phyloP scores from a whole-genome alignment of 2,113 vertebrate genomes.

The Hydrolagus affinis region DNA sequence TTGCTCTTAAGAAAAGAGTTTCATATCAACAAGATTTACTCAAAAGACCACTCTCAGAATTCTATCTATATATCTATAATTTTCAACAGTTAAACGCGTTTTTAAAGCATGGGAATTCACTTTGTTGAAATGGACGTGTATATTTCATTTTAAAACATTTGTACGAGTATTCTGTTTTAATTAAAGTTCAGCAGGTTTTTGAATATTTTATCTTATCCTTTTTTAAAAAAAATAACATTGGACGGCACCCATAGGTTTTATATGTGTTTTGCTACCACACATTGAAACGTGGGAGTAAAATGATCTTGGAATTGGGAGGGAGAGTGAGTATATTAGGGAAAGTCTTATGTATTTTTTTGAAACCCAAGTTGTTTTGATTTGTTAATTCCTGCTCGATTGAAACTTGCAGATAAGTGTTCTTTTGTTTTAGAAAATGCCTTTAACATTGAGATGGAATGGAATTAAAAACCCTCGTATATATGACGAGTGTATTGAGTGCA shows the following conservation, averaged over 20 bases:
- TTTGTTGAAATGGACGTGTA: neutral
- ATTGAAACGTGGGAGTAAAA: no score
- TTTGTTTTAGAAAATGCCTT: neutral
- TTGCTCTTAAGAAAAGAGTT: neutral
- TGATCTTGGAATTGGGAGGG: no score
- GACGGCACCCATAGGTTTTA: no score
- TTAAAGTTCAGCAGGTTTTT: neutral
- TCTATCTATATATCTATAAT: neutral
- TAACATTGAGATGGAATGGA: neutral
- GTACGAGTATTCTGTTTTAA: neutral
- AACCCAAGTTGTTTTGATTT: neutral
- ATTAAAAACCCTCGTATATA: neutral
- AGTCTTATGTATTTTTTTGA: no score
- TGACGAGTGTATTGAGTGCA: neutral
- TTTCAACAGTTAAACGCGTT: neutral
- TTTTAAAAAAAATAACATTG: neutral
- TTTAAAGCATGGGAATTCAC: neutral
- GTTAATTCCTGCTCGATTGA: neutral
- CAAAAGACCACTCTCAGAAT: neutral
- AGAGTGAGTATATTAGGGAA: no score
- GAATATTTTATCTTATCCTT: neutral
- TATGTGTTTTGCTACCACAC: no score
- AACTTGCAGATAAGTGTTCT: neutral
- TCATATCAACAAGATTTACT: constrained; percentile 1
- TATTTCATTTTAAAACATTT: neutral